Percentiles rank a stretch among this genome's conserved stretches.
Conservation (phyloP, 2,888 invertebrate genomes). For the Plagiodera versicolora region DNA sequence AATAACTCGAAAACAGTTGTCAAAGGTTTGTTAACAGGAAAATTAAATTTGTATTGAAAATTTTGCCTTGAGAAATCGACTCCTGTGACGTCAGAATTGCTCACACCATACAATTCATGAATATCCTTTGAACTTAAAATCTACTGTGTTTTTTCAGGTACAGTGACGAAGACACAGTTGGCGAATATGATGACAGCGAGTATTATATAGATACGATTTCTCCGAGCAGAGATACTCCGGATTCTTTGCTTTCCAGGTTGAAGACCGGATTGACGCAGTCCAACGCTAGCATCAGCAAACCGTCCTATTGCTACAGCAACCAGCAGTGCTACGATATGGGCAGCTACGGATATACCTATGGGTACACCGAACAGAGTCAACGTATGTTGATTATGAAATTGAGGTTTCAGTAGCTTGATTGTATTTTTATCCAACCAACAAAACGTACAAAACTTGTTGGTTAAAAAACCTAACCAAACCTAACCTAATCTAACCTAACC, state of each 20-base stretch:
- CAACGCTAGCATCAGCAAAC: constrained; percentile 73
- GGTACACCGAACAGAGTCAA: constrained; percentile 58
- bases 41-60: too few relatives aligned
- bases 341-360: constrained; percentile 69
- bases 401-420: constrained; percentile 16
- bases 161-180: constrained; percentile 48
- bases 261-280: constrained; percentile 35
- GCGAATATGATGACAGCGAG: constrained; percentile 47
- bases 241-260: constrained; percentile 54
- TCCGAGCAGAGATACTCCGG: constrained; percentile 45
- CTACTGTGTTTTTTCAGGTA: constrained; percentile 39
- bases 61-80: too few relatives aligned
- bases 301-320: constrained; percentile 77
- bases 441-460: too few relatives aligned
- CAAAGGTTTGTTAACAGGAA: too few relatives aligned
- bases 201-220: constrained; percentile 48
- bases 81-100: too few relatives aligned
- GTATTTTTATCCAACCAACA: too few relatives aligned
- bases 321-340: constrained; percentile 77
- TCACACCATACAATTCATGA: too few relatives aligned
- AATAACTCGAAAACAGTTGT: too few relatives aligned
- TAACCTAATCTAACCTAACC: too few relatives aligned
- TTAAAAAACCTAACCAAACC: too few relatives aligned
- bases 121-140: too few relatives aligned
- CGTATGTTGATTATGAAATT: constrained; percentile 15